These are phyloP conservation scores for Ciconia nigra DNA, from an alignment of 2,797 vertebrate genomes.

Conservation along the genomic window DNA sequence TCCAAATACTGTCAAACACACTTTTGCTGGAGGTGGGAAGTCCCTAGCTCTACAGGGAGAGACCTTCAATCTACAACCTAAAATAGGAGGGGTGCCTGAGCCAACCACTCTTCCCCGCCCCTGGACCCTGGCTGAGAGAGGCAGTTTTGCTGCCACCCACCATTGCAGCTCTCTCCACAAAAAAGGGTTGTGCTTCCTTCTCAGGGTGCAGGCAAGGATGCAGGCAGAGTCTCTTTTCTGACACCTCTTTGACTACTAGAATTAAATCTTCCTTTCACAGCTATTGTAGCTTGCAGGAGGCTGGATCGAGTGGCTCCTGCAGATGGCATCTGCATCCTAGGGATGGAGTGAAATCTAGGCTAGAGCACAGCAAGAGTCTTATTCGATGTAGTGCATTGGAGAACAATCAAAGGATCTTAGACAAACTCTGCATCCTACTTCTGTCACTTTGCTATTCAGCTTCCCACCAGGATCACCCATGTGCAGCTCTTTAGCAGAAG, in stretches of 20 bases:
- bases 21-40: background rate
- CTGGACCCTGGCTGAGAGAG: background rate
- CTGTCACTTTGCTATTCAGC: background rate
- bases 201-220: background rate
- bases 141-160: background rate
- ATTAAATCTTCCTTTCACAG: background rate
- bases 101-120: background rate
- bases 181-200: background rate
- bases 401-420: background rate
- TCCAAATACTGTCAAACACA: background rate
- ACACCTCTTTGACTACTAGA: background rate
- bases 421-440: background rate
- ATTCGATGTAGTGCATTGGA: background rate
- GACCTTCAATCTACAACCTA: background rate
- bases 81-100: background rate
- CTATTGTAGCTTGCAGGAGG: background rate
- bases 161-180: background rate
- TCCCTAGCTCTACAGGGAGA: background rate
- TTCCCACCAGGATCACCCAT: background rate
- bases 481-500: background rate
- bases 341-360: background rate
- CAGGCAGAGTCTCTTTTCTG: background rate
- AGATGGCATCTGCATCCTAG: conserved; percentile 55
- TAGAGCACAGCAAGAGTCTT: background rate
- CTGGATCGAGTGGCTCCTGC: conserved; percentile 1